These are phyloP conservation scores for Eupithecia abbreviata DNA, from an alignment of 2,888 invertebrate genomes.

Conservation along the genomic window DNA sequence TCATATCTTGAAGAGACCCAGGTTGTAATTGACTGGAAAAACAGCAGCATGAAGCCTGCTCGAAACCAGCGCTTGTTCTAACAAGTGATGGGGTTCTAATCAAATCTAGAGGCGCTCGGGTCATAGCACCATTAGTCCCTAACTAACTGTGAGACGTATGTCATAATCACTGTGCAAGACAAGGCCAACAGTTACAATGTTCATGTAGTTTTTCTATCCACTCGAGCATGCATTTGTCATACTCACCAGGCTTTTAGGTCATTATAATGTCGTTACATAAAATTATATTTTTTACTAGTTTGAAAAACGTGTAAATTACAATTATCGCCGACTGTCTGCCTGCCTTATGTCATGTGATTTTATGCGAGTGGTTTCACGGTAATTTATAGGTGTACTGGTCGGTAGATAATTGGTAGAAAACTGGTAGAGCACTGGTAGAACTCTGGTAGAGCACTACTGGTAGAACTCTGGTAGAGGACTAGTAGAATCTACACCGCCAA, in stretches of 20 bases:
- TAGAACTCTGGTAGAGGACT: too few relatives aligned
- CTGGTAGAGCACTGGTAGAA: too few relatives aligned
- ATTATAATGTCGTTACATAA: conserved; percentile 66
- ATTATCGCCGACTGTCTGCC: conserved; percentile 39
- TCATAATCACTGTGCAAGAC: background rate
- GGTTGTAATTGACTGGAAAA: too few relatives aligned
- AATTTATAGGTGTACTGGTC: background rate
- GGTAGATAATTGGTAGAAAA: too few relatives aligned
- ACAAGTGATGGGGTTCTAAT: background rate
- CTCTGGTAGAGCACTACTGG: too few relatives aligned
- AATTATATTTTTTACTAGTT: conserved; percentile 52
- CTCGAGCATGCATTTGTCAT: conserved; percentile 51
- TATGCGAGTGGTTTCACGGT: background rate
- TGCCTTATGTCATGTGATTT: conserved; percentile 2
- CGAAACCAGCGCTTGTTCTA: too few relatives aligned
- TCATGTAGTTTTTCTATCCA: conserved; percentile 49
- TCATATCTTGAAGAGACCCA: too few relatives aligned
- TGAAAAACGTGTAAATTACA: conserved; percentile 55
- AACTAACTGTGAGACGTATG: background rate
- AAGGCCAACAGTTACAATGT: conserved; percentile 15
- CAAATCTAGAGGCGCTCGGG: background rate
- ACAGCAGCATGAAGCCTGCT: too few relatives aligned
- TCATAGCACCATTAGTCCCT: background rate
- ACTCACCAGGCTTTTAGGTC: conserved; percentile 48
- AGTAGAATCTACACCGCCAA: too few relatives aligned